Evolutionary conservation across 2,797 vertebrate genomes (phyloP).

Genomic region (Orestias chungarensis): DNA sequence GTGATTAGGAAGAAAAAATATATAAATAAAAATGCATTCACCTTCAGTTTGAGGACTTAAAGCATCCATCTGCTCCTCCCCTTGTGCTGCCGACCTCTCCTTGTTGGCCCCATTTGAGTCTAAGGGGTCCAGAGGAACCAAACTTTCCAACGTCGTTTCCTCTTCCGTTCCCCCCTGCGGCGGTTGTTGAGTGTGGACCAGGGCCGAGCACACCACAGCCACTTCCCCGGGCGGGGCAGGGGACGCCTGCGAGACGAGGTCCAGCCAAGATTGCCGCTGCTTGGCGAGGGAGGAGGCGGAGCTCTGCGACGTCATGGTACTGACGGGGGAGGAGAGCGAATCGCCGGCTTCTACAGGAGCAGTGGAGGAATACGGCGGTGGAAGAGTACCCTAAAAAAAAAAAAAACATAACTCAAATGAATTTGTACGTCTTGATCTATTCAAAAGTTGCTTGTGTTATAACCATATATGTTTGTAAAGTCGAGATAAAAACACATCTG

Average conservation of each 20-base stretch:
- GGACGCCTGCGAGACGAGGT: conserved; percentile 78
- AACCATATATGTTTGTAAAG: not conserved
- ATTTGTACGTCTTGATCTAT: not conserved
- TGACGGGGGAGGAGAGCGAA: conserved; percentile 85
- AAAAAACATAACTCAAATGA: conserved; percentile 1
- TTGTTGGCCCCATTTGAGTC: conserved; percentile 20
- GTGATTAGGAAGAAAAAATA: not conserved
- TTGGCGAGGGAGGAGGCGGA: conserved; percentile 83
- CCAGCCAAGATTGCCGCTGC: conserved; percentile 85
- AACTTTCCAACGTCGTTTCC: conserved; percentile 19
- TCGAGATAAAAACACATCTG: not conserved
- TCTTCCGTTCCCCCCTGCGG: conserved; percentile 37
- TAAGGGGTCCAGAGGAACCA: conserved; percentile 10
- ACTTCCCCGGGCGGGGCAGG: conserved; percentile 64
- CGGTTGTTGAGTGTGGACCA: conserved; percentile 73
- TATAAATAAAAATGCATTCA: conserved; percentile 19
- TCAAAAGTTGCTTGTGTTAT: not conserved
- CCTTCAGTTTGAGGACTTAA: conserved; percentile 44
- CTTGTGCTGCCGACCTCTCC: conserved; percentile 15
- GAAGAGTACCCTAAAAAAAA: conserved; percentile 75
- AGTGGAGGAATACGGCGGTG: conserved; percentile 83
- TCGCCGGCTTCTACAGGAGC: conserved; percentile 80
- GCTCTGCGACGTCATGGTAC: conserved; percentile 81
- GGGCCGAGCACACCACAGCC: conserved; percentile 74
- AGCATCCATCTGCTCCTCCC: conserved; percentile 8